A percentile compares a stretch with the other conserved stretches of the same genome.
These are phyloP conservation scores for Apotomis capreana DNA, from an alignment of 2,888 invertebrate species.

Conservation along the genomic window DNA sequence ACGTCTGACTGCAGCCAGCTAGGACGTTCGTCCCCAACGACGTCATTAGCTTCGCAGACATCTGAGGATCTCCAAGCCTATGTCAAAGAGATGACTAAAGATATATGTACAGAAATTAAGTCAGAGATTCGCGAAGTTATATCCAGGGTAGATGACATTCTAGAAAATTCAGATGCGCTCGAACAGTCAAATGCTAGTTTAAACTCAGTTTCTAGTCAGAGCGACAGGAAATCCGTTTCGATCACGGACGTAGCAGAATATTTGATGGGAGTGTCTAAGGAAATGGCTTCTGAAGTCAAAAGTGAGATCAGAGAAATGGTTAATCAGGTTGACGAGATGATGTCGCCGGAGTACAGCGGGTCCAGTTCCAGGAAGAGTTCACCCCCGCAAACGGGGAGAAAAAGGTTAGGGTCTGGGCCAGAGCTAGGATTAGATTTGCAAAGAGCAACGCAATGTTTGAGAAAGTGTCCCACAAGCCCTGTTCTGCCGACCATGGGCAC, in stretches of 20 bases:
- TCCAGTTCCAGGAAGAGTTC: conserved; percentile 72
- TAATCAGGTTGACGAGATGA: conserved; percentile 88
- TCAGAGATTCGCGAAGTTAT: conserved; percentile 92
- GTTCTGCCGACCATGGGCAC: conserved; percentile 66
- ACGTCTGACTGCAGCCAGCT: conserved; percentile 82
- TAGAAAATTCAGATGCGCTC: conserved; percentile 86
- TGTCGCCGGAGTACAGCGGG: conserved; percentile 77
- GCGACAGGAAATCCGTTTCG: conserved; percentile 87
- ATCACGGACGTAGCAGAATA: conserved; percentile 90
- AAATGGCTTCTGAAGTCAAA: conserved; percentile 91
- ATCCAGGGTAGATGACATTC: conserved; percentile 90
- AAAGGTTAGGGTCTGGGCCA: conserved; percentile 74
- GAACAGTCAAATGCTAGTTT: conserved; percentile 80
- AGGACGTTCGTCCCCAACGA: conserved; percentile 82
- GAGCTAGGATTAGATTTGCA: conserved; percentile 73
- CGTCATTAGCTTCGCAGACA: conserved; percentile 80
- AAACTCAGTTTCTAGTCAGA: conserved; percentile 84
- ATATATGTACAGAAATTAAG: conserved; percentile 91
- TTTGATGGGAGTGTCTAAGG: conserved; percentile 89
- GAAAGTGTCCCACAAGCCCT: conserved; percentile 79
- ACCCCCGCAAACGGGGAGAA: conserved; percentile 73
- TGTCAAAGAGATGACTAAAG: conserved; percentile 90
- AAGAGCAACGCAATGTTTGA: conserved; percentile 59
- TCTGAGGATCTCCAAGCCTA: conserved; percentile 89
- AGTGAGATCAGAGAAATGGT: conserved; percentile 90